These are phyloP conservation scores for Margarornis squamiger DNA, from an alignment of 2,797 vertebrate genomes.

Conservation along the genomic window DNA sequence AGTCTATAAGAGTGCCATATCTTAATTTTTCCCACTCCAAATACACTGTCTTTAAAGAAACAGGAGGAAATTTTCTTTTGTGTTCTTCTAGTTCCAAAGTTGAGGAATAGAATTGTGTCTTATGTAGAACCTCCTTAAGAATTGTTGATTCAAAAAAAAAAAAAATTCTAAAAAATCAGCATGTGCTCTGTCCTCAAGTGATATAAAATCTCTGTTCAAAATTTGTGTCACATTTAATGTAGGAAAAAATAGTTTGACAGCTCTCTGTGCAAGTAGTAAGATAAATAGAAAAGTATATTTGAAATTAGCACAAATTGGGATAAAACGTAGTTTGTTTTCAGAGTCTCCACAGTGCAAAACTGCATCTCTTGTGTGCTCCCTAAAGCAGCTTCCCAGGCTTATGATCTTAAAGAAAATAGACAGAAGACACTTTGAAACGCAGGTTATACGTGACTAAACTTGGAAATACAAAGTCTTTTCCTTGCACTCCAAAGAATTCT, in stretches of 20 bases:
- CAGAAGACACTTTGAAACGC: neutral
- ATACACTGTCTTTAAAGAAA: neutral
- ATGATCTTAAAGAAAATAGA: neutral
- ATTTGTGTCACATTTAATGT: neutral
- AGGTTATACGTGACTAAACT: neutral
- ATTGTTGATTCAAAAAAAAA: neutral
- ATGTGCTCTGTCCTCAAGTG: neutral
- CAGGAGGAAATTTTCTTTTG: neutral
- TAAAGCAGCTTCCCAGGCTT: neutral
- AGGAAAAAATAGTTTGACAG: neutral
- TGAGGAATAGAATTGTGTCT: neutral
- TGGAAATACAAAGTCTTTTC: neutral
- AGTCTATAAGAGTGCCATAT: neutral
- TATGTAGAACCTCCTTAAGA: neutral
- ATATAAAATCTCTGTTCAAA: neutral
- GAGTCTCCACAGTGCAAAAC: neutral
- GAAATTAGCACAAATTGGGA: neutral
- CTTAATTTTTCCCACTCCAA: neutral
- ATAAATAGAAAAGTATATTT: neutral
- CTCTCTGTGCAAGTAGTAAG: neutral
- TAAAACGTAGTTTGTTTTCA: neutral
- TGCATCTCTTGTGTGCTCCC: neutral
- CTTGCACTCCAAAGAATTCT: neutral
- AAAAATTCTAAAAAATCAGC: neutral
- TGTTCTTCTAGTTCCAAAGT: neutral